These are phyloP conservation scores for Drosophila atroscutellata DNA, from an alignment of 2,888 invertebrate genomes.

Conservation along the genomic window DNA sequence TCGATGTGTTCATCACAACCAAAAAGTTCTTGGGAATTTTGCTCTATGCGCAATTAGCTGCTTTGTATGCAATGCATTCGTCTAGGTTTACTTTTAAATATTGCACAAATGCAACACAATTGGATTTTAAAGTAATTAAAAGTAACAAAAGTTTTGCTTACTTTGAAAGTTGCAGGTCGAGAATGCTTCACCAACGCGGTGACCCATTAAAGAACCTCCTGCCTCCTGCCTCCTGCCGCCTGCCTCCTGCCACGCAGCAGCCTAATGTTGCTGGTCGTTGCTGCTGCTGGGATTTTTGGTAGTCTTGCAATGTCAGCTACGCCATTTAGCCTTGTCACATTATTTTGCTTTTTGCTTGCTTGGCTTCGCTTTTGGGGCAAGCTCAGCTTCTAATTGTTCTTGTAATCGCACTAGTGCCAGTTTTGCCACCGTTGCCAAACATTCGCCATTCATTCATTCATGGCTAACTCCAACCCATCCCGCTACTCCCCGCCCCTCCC, in stretches of 20 bases:
- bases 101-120: constrained; percentile 31
- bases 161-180: constrained; percentile 45
- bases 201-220: constrained; percentile 13
- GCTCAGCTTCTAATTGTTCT: constrained; percentile 68
- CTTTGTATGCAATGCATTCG: background rate
- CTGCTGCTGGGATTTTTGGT: constrained; percentile 23
- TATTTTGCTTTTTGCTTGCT: constrained; percentile 56
- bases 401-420: constrained; percentile 65
- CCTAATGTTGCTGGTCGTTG: constrained; percentile 5
- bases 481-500: background rate
- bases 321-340: constrained; percentile 79
- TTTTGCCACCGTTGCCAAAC: constrained; percentile 59
- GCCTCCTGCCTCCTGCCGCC: background rate
- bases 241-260: background rate
- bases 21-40: background rate
- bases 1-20: background rate
- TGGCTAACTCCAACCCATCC: constrained; percentile 47
- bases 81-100: constrained; percentile 15
- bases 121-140: constrained; percentile 65
- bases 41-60: constrained; percentile 5
- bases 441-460: constrained; percentile 59
- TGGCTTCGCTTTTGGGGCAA: constrained; percentile 13
- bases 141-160: constrained; percentile 65
- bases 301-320: constrained; percentile 74
- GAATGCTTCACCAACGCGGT: constrained; percentile 38